Evolutionary conservation across 2,113 vertebrate species (phyloP), one percentile per base, ranked within the genome.

Genomic region (Tachysurus fulvidraco): DNA sequence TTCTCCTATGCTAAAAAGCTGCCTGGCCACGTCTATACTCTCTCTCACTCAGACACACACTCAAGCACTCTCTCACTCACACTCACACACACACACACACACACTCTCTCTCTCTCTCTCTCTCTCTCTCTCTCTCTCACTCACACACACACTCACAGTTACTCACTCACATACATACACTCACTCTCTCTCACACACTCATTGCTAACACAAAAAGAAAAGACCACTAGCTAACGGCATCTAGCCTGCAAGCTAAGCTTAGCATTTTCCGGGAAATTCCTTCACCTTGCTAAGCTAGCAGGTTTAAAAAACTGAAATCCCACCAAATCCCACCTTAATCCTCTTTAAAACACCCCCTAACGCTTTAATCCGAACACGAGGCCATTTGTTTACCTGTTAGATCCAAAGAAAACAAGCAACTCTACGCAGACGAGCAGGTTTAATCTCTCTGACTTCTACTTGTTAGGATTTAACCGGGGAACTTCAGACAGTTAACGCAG

Each of bases 401-500:
- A n/a, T 62, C 36, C 69, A 41, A 13, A 30, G 41, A 1, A 59
- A 1, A 36, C n/a, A 54, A n/a, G 55, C 10, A 36, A 30, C 54
- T 60, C 8, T 1, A 4, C 19, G 44, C n/a, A 5, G 25, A 23
- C 3, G n/a, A 30, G 10, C 41, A 6, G 71, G 46, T 59, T 23
- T 52, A 76, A 81, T 5, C 10, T 30, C 46, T 23, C 50, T 16
- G 54, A 76, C 73, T 84, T 52, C 2, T 23, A 77, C 83, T 82
- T 71, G 55, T 78, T 6, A 73, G 30, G 60, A 64, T 83, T 85
- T 50, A 80, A 87, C 79, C 84, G 64, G 86, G 30, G 52, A 86
- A 77, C 76, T 87, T 86, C 74, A n/a, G 59, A 86, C 17, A 78
- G 46, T 80, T 80, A 65, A 21, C 89, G 86, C 59, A 13, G 23